Evolutionary conservation across 1,140 invertebrate species (phyloP), one percentile per base, ranked within the genome.

Genomic region (Lamellibrachia luymesi): DNA sequence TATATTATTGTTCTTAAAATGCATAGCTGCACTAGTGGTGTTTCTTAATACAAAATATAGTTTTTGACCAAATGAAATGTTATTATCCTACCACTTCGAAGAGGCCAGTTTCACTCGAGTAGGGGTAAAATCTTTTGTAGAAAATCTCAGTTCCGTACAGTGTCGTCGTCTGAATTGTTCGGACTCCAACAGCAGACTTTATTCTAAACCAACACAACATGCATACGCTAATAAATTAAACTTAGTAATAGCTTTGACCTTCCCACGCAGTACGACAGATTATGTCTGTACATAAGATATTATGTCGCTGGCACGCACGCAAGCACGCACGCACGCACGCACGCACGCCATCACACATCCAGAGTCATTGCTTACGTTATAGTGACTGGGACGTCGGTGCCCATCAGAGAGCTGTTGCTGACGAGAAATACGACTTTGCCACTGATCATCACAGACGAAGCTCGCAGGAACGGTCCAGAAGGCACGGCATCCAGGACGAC

Each of bases 381-480:
- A n/a, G 56, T 92, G 4, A 93, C 91, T 38, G 93, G 93, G 17
- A 93, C 17, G 8, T 93, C n/a, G 38, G 89, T 49, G 50, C 80
- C 90, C 50, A 17, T 91, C 22, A 93, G 80, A 50, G 52, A 93
- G 6, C 90, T 89, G 52, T 93, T 93, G 91, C 49, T 51, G 80
- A 92, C 17, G 22, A 92, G 25, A 91, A 91, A 94, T 8, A 17
- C 80, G 5, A 94, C 92, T 92, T 64, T 92, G n/a, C 94, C 94
- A 22, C 91, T 64, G 10, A 94, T 93, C 10, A 92, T 90, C 17
- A 94, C 93, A 7, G 94, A 50, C 64, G 91, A 89, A 6, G 94
- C 92, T 90, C 38, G 27, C 22, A 93, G 52, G 51, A 94, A 91
- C 38, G 93, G 91, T 38, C 93, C 93, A 22, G 25, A 91, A 4